Conservation (phyloP, 2,797 vertebrate genomes). For the Staurois parvus region DNA sequence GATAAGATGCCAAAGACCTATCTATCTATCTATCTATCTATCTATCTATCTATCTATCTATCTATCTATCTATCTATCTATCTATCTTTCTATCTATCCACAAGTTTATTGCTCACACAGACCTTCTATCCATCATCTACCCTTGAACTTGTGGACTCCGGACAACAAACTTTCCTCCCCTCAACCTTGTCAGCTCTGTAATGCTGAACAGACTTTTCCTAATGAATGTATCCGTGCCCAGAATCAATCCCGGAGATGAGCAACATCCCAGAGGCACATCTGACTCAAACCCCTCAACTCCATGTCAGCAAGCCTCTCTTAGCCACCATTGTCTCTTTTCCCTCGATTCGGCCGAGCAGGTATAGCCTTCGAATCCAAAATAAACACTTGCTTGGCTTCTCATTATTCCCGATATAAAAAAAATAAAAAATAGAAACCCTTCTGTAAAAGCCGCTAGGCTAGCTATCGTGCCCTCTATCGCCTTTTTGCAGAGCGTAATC, state of each 20-base stretch:
- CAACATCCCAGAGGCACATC: slow-evolving; percentile 65
- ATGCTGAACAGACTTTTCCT: slow-evolving; percentile 65
- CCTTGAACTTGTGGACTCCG: slow-evolving; percentile 56
- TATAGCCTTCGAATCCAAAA: slow-evolving; percentile 67
- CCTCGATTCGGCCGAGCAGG: slow-evolving; percentile 66
- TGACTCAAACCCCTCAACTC: slow-evolving; percentile 45
- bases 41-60: not conserved
- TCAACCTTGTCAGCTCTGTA: slow-evolving; percentile 69
- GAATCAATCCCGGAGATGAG: slow-evolving; percentile 61
- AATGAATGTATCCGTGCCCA: slow-evolving; percentile 49
- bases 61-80: too few relatives aligned
- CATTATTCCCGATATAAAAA: slow-evolving; percentile 62
- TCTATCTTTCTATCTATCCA: too few relatives aligned
- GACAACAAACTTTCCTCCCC: slow-evolving; percentile 62
- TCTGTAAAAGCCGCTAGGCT: slow-evolving; percentile 66
- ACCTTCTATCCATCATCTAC: not conserved
- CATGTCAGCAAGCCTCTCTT: slow-evolving; percentile 49
- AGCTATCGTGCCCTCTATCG: slow-evolving; percentile 78
- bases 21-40: too few relatives aligned
- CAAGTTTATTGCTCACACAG: not conserved
- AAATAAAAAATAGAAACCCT: slow-evolving; percentile 35
- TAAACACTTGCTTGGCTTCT: slow-evolving; percentile 69
- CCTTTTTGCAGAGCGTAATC: slow-evolving; percentile 86
- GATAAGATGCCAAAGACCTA: too few relatives aligned
- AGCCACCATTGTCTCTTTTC: slow-evolving; percentile 66